phyloP scores from a whole-genome alignment of 2,113 vertebrate genomes.

The Amphilophus citrinellus region DNA sequence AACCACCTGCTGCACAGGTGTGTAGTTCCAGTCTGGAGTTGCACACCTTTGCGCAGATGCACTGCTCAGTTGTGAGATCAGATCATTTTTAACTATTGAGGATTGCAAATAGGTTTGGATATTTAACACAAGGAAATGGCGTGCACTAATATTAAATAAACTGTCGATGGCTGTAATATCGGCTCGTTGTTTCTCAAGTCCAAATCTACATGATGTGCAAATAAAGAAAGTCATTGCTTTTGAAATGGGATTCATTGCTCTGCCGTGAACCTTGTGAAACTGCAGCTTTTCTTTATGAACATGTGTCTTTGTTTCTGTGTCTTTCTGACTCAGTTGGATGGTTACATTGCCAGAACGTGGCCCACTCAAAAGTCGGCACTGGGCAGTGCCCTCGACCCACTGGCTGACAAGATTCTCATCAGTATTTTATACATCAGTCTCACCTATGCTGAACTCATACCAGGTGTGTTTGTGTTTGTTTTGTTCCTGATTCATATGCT shows the following conservation, averaged over 20 bases:
- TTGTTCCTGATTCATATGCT: not conserved
- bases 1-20: not conserved
- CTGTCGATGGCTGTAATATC: no score
- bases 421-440: slow-evolving; percentile 94
- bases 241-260: not conserved
- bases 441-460: slow-evolving; percentile 94
- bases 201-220: not conserved
- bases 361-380: slow-evolving; percentile 95
- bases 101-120: not conserved
- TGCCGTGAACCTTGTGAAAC: not conserved
- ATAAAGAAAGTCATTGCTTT: not conserved
- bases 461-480: slow-evolving; percentile 82
- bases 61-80: not conserved
- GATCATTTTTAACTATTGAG: accelerated
- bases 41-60: not conserved
- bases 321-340: slow-evolving; percentile 87
- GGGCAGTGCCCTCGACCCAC: slow-evolving; percentile 96
- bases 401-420: slow-evolving; percentile 99
- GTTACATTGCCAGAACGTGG: slow-evolving; percentile 97
- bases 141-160: not conserved
- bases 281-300: not conserved
- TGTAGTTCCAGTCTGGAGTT: not conserved
- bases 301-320: not conserved
- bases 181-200: not conserved
- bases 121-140: not conserved